Evolutionary conservation across 1,140 invertebrate species (phyloP).

Genomic region (Odontomachus brunneus): DNA sequence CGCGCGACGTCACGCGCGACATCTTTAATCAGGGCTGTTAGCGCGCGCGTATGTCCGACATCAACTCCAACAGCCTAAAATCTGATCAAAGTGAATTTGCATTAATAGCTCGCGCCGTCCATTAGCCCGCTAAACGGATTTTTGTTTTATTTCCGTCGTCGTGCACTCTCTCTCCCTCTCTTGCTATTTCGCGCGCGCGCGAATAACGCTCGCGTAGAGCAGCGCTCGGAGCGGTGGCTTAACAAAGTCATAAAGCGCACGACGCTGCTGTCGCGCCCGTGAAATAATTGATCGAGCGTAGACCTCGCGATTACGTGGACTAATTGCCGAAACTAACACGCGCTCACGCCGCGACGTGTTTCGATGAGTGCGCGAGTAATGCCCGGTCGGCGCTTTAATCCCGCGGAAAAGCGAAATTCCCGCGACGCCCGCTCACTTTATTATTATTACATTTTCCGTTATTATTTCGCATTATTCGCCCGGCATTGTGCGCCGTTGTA

Average conservation of each 20-base stretch:
- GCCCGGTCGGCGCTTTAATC: slow-evolving; percentile 38
- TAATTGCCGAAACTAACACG: slow-evolving; percentile 59
- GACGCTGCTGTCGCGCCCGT: slow-evolving; percentile 57
- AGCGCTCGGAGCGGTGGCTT: slow-evolving; percentile 59
- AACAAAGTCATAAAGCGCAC: slow-evolving; percentile 76
- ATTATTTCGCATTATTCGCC: slow-evolving; percentile 52
- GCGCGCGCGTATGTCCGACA: slow-evolving; percentile 1
- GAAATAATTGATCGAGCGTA: slow-evolving; percentile 67
- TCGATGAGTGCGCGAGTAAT: slow-evolving; percentile 55
- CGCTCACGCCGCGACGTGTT: background rate
- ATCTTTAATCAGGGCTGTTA: slow-evolving; percentile 59
- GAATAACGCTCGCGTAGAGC: no score
- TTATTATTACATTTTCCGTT: slow-evolving; percentile 60
- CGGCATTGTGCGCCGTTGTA: slow-evolving; percentile 19
- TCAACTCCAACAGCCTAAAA: slow-evolving; percentile 53
- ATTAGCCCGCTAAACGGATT: slow-evolving; percentile 77
- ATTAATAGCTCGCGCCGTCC: slow-evolving; percentile 76
- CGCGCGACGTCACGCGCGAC: slow-evolving; percentile 12
- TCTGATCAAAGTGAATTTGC: slow-evolving; percentile 77
- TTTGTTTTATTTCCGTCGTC: slow-evolving; percentile 72
- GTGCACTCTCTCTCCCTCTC: background rate
- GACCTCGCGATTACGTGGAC: slow-evolving; percentile 60
- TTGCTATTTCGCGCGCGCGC: slow-evolving; percentile 31
- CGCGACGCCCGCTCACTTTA: slow-evolving; percentile 25
- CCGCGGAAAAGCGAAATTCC: slow-evolving; percentile 40